Evolutionary conservation across 2,113 vertebrate genomes (phyloP), one percentile per base, ranked within the genome.

Genomic region (Pampusana beccarii): DNA sequence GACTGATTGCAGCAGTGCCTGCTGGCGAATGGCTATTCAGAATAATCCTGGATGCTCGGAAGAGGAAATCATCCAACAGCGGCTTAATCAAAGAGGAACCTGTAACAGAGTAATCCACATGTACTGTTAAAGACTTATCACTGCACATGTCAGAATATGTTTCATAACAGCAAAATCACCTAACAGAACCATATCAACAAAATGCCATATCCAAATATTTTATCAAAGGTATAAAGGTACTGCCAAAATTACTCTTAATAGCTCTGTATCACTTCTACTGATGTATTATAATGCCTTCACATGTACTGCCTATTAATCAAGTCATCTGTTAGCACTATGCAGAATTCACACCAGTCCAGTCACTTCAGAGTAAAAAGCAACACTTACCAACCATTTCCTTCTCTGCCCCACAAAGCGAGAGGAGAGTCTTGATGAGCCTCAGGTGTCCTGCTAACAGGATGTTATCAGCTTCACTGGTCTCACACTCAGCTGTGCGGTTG

Each of bases 11-110:
- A 44, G 98, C 98, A 66, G 98, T 98, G 88, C 98, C 98, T 65
- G 99, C 98, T 65, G 99, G 98, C 93, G 99, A 99, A 96, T 99
- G 99, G 95, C 98, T 99, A 86, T 99, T 99, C 97, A 99, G 98
- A 96, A 99, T 99, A 94, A 99, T 99, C 94, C 99, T 99, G n/a
- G 99, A 99, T 38, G 99, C 99, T 96, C 99, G 98, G 98, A 99
- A 99, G 88, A 99, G 98, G 97, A 99, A 99, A 97, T 99, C 99
- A 97, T 99, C 99, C 97, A 99, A 92, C 86, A 99, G 97, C 90
- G 99, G 99, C 97, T 99, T 99, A 97, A 99, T 99, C 95, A 99
- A 98, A 93, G 99, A 99, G 9, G 99, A 98, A 89, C 99, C 99
- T 99, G 98, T 56, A 97, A 94, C 33, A 97, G 83, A 98, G 90